These are phyloP conservation scores for Pseudomyrmex flavicornis DNA, from an alignment of 1,140 invertebrate genomes.

Conservation along the genomic window DNA sequence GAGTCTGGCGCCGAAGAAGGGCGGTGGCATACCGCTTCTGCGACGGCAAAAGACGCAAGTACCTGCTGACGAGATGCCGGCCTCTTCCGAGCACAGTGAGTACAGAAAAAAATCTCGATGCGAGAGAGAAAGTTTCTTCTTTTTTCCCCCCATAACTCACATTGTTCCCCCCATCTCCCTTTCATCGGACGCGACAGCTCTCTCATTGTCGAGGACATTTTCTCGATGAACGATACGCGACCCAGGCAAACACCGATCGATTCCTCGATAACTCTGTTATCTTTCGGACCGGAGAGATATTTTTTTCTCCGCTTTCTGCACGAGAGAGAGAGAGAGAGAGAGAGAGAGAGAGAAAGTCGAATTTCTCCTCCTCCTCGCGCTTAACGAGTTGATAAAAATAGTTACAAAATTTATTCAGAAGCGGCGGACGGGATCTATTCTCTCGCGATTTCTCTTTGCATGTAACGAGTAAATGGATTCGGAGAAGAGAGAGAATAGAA, in stretches of 20 bases:
- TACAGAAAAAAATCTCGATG: constrained; percentile 54
- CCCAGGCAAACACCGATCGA: neutral
- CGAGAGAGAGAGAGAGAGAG: too few species aligned
- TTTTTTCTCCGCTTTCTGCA: neutral
- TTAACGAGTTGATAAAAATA: constrained; percentile 27
- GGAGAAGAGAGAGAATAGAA: neutral
- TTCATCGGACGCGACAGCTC: constrained; percentile 13
- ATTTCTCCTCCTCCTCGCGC: constrained; percentile 9
- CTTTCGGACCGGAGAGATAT: neutral
- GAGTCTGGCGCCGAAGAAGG: constrained; percentile 87
- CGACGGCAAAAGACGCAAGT: constrained; percentile 92
- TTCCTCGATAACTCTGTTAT: constrained; percentile 6
- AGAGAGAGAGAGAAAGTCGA: neutral
- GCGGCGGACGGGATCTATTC: neutral
- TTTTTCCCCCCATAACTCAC: neutral
- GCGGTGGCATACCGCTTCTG: constrained; percentile 92
- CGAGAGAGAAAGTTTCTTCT: neutral
- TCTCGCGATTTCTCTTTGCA: constrained; percentile 35
- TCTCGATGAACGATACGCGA: constrained; percentile 30
- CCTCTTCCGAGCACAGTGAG: constrained; percentile 82
- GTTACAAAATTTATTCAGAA: constrained; percentile 8
- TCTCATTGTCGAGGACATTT: constrained; percentile 46
- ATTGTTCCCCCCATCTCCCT: neutral
- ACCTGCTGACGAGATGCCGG: constrained; percentile 74
- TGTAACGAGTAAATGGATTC: constrained; percentile 29